Base-by-base conservation (phyloP, 2,113 vertebrate species). In the Phylloscopus trochilus region DNA sequence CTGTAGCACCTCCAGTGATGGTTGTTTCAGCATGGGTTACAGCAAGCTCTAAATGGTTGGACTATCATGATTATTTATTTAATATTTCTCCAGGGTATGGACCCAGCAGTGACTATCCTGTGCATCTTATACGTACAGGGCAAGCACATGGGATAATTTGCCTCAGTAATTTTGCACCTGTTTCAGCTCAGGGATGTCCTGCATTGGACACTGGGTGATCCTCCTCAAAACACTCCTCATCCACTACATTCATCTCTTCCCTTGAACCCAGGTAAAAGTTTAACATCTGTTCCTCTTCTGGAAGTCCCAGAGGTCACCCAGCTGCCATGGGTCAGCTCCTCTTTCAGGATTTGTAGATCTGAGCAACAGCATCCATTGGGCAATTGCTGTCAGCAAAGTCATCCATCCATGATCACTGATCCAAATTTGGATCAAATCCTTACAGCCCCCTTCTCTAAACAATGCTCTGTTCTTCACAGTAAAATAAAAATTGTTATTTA, bases 351-450 rank as follows among this genome's bases (percentile, higher is more conserved):
- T 74, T 91, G 41, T 15, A 78, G 69, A 30, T 31, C 13, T 62
- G 43, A 91, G 46, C 23, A 70, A 26, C 28, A 84, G 28, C 58
- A 90, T 44, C 53, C 31, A 18, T 14, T 12, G 27, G 28, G 13
- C 24, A 87, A 8, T 1, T 85, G 26, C 66, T 93, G n/a, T 46
- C 44, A 76, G 33, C 6, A 66, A 66, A 35, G 19, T 74, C 28
- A 39, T 68, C 64, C 0, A 0, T 9, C 64, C 0, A 0, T 9
- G 1, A 31, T 39, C 43, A 20, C 43, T 55, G 59, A 66, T 67
- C 44, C 68, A 77, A 51, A 89, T 51, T 76, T 46, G 35, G 26
- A 92, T 76, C 24, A 89, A 78, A 69, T 53, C 14, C 35, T 90
- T 79, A 31, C 43, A 73, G 39, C 26, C 9, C 7, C 46, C 14